Percentiles rank a stretch among this genome's conserved stretches.
These are phyloP conservation scores for Poeciliopsis presidionis DNA, from an alignment of 2,797 vertebrate species.

Conservation along the genomic window DNA sequence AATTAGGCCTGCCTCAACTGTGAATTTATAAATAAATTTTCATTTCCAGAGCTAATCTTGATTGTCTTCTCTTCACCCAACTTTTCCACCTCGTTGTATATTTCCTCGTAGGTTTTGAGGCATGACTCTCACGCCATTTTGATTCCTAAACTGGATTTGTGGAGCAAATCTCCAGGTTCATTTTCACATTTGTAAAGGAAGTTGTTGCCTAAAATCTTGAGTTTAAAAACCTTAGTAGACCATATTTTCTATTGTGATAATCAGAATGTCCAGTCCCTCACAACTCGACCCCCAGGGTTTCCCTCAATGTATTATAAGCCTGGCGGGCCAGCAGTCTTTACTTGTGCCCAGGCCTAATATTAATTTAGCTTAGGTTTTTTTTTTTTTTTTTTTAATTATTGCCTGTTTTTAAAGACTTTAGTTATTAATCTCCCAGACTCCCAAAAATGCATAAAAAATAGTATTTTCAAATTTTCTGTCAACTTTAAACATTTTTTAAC, in stretches of 20 bases:
- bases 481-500: too few species aligned
- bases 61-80: background rate
- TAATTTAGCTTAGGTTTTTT: too few species aligned
- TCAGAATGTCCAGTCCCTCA: background rate
- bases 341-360: background rate
- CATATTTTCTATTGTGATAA: background rate
- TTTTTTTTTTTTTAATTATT: too few species aligned
- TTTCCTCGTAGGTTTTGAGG: background rate
- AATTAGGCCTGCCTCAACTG: background rate
- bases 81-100: background rate
- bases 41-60: background rate
- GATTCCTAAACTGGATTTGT: background rate
- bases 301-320: too few species aligned
- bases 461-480: too few species aligned
- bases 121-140: background rate
- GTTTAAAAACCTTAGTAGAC: background rate
- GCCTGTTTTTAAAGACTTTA: too few species aligned
- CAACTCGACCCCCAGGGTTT: background rate
- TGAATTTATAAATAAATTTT: background rate
- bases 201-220: background rate
- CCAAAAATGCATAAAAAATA: too few species aligned
- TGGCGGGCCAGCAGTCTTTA: too few species aligned
- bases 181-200: background rate
- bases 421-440: too few species aligned
- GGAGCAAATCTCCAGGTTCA: background rate